Conservation (phyloP, 2,888 invertebrate species). For the Apamea crenata region DNA sequence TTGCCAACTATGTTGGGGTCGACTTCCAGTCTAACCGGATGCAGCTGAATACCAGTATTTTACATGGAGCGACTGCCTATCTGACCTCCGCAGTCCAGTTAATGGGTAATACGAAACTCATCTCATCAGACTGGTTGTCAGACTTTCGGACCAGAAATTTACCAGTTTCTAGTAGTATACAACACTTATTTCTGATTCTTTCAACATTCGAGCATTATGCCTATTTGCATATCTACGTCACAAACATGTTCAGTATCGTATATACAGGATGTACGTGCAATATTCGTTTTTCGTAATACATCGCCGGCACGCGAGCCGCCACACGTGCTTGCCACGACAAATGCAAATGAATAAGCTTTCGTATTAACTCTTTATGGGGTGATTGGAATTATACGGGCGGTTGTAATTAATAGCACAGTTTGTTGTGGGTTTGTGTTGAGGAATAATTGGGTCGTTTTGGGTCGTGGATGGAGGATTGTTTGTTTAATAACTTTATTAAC, state of each 20-base stretch:
- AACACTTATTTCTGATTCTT: neutral
- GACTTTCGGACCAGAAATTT: neutral
- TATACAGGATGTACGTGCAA: conserved; percentile 75
- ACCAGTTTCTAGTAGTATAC: neutral
- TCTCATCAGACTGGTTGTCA: neutral
- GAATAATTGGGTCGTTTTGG: conserved; percentile 36
- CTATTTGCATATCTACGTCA: conserved; percentile 65
- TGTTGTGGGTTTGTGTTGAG: conserved; percentile 44
- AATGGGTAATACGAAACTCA: neutral
- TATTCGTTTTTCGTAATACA: conserved; percentile 83
- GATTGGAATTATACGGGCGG: conserved; percentile 66
- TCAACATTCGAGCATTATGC: conserved; percentile 29
- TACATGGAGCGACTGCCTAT: neutral
- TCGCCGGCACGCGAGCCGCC: conserved; percentile 84
- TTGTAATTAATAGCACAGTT: conserved; percentile 56
- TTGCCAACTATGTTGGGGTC: no score
- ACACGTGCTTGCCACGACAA: conserved; percentile 86
- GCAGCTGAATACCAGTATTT: no score
- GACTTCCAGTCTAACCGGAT: neutral
- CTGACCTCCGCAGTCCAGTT: neutral
- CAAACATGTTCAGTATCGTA: conserved; percentile 57
- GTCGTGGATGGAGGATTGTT: conserved; percentile 5
- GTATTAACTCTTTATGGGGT: conserved; percentile 82
- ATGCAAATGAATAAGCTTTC: conserved; percentile 88
- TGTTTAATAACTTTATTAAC: conserved; percentile 31